Evolutionary conservation across 2,888 invertebrate species (phyloP).

Genomic region (Lycophotia porphyrea): DNA sequence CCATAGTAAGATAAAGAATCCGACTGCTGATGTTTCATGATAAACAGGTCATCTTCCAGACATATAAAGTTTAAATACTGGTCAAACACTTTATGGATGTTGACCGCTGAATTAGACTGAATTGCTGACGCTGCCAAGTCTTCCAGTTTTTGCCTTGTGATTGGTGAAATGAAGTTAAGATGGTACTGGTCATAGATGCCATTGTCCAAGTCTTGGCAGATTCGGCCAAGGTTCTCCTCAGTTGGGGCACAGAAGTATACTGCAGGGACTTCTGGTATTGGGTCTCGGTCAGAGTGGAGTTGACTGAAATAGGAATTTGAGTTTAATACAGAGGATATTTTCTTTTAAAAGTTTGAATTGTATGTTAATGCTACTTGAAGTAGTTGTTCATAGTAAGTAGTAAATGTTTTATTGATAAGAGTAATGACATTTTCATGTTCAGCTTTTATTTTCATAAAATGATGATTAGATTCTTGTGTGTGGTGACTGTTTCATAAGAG

Average conservation of each 20-base stretch:
- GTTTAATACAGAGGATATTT: not conserved
- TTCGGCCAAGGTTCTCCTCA: conserved; percentile 98
- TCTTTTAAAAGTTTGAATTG: not conserved
- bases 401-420: conserved; percentile 21
- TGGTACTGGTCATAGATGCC: conserved; percentile 98
- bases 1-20: conserved; percentile 98
- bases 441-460: not conserved
- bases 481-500: not conserved
- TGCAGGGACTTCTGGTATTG: conserved; percentile 99
- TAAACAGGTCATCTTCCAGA: conserved; percentile 99
- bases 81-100: conserved; percentile 98
- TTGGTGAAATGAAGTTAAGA: conserved; percentile 98
- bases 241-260: conserved; percentile 99
- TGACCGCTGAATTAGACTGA: conserved; percentile 96
- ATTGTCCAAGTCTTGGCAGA: conserved; percentile 96
- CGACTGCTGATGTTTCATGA: conserved; percentile 97
- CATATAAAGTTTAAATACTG: conserved; percentile 99
- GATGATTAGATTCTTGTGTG: conserved; percentile 17
- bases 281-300: conserved; percentile 96
- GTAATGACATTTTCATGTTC: conserved; percentile 3
- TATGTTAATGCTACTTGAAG: not conserved
- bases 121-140: conserved; percentile 98
- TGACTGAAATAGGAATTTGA: conserved; percentile 89
- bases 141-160: conserved; percentile 97
- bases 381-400: not conserved